phyloP scores from a whole-genome alignment of 2,888 invertebrate species.

The Chloromyia formosa region DNA sequence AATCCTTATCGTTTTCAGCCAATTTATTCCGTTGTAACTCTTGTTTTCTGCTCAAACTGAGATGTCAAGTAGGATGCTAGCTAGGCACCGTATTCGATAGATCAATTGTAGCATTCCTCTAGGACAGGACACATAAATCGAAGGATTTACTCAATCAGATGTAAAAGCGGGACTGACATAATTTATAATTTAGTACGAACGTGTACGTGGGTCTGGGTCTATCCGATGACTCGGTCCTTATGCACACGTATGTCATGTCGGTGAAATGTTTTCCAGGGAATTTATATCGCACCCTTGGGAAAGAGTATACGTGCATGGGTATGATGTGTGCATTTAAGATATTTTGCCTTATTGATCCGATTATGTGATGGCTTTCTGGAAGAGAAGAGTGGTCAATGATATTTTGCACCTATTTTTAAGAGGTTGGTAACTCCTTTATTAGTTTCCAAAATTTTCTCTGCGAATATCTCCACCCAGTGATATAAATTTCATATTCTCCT shows the following conservation, averaged over 20 bases:
- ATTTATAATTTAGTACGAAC: constrained; percentile 50
- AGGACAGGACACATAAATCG: constrained; percentile 46
- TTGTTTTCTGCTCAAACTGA: constrained; percentile 63
- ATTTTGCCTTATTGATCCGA: constrained; percentile 63
- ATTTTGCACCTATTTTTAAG: too few species aligned
- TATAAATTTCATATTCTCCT: constrained; percentile 41
- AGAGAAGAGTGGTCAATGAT: too few species aligned
- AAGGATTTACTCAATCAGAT: constrained; percentile 52
- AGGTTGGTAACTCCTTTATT: too few species aligned
- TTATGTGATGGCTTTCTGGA: constrained; percentile 52
- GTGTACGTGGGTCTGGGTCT: constrained; percentile 14
- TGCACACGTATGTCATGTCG: too few species aligned
- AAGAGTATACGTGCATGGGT: background rate
- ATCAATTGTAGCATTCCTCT: constrained; percentile 15
- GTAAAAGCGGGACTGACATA: constrained; percentile 52
- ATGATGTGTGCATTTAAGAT: constrained; percentile 52
- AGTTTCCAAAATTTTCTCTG: too few species aligned
- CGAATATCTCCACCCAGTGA: background rate
- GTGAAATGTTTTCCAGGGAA: constrained; percentile 13
- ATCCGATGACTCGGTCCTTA: constrained; percentile 13
- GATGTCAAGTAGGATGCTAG: constrained; percentile 58
- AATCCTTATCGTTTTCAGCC: constrained; percentile 44
- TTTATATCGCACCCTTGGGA: constrained; percentile 19
- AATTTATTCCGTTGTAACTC: constrained; percentile 55
- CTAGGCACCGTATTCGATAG: constrained; percentile 23